A percentile compares a stretch with the other conserved stretches of the same genome.
Conservation (phyloP, 2,888 invertebrate species). For the Xanthorhoe designata region DNA sequence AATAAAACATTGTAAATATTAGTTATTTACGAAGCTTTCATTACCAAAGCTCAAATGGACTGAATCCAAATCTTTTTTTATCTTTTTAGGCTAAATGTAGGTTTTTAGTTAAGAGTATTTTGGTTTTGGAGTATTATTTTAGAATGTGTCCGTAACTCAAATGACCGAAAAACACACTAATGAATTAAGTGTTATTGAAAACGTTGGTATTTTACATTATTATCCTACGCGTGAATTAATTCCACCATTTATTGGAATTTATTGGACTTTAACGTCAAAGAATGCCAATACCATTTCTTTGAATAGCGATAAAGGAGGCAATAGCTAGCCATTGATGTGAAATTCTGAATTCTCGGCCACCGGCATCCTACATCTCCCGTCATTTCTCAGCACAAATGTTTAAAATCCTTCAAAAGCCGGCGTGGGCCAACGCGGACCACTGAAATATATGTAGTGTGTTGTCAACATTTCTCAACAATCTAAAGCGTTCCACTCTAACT, state of each 20-base stretch:
- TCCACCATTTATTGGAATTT: slow-evolving; percentile 21
- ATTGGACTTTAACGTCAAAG: slow-evolving; percentile 30
- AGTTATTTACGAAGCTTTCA: slow-evolving; percentile 10
- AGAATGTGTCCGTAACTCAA: not conserved
- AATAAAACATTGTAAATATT: not conserved
- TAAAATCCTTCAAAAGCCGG: slow-evolving; percentile 63
- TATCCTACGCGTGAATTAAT: slow-evolving; percentile 18
- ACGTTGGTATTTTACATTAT: slow-evolving; percentile 3
- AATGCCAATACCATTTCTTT: slow-evolving; percentile 35
- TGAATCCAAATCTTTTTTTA: slow-evolving; percentile 26
- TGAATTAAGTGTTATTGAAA: not conserved
- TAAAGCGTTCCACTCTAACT: slow-evolving; percentile 49
- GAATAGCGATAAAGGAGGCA: slow-evolving; percentile 39
- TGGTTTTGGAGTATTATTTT: not conserved
- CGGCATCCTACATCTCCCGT: slow-evolving; percentile 32
- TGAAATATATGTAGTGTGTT: slow-evolving; percentile 53
- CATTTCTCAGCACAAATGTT: slow-evolving; percentile 53
- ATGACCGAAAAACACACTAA: not conserved
- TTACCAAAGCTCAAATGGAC: slow-evolving; percentile 8
- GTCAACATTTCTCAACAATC: slow-evolving; percentile 58
- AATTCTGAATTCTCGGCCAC: slow-evolving; percentile 37
- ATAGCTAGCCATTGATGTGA: slow-evolving; percentile 38
- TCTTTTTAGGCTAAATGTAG: slow-evolving; percentile 11
- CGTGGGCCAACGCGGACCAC: slow-evolving; percentile 37
- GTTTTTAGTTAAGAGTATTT: not conserved